These are phyloP conservation scores for Drosophila watanabei DNA, from an alignment of 1,140 invertebrate species.

Conservation along the genomic window DNA sequence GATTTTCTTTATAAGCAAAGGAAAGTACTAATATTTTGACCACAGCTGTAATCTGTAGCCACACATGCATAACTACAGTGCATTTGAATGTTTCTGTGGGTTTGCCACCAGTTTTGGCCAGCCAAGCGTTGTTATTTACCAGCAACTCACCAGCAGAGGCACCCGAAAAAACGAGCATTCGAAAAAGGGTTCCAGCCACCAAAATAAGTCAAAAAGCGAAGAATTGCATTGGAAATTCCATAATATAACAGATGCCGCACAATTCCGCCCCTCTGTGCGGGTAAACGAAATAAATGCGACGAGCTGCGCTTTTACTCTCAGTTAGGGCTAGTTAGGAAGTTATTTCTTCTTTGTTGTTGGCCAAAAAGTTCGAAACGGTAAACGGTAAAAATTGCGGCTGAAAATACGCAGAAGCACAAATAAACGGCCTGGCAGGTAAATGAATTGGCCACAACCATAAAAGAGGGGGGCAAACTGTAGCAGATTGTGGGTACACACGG, in stretches of 20 bases:
- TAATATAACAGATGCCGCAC: constrained; percentile 34
- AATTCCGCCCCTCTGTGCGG: not conserved
- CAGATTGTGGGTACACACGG: constrained; percentile 24
- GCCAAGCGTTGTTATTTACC: constrained; percentile 47
- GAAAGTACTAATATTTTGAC: not conserved
- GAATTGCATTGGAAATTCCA: constrained; percentile 22
- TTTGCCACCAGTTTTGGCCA: constrained; percentile 28
- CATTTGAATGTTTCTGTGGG: constrained; percentile 8
- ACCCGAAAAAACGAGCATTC: constrained; percentile 1
- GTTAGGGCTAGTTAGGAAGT: constrained; percentile 33
- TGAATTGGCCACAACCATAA: constrained; percentile 37
- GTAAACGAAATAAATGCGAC: constrained; percentile 46
- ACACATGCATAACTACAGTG: not conserved
- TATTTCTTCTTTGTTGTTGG: constrained; percentile 3
- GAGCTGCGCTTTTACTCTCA: constrained; percentile 43
- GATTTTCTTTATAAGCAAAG: not conserved
- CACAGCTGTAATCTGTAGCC: not conserved
- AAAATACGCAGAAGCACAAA: constrained; percentile 29
- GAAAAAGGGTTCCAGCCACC: constrained; percentile 1
- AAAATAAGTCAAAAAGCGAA: constrained; percentile 11
- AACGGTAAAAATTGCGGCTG: constrained; percentile 17
- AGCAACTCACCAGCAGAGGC: constrained; percentile 10
- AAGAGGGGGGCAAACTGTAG: constrained; percentile 8
- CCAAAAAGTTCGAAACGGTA: constrained; percentile 11
- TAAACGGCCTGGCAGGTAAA: constrained; percentile 43